Conservation (phyloP, 2,888 invertebrate species). For the Ptychoptera albimana region DNA sequence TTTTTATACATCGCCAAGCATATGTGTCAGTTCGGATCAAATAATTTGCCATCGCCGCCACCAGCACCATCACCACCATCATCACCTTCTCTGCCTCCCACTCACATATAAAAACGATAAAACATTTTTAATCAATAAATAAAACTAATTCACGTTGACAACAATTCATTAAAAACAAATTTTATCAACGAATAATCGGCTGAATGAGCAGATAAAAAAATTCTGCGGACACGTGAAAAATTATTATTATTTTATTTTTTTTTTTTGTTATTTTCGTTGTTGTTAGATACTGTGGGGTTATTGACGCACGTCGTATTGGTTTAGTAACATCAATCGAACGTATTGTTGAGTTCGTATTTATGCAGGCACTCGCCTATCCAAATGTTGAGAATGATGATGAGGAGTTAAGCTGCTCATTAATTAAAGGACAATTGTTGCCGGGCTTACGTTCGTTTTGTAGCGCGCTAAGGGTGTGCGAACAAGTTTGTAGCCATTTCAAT, state of each 20-base stretch:
- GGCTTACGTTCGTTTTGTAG: slow-evolving; percentile 76
- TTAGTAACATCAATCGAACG: slow-evolving; percentile 77
- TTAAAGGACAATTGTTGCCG: slow-evolving; percentile 68
- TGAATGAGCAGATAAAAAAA: background rate
- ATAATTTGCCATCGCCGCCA: too few species aligned
- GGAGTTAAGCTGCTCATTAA: slow-evolving; percentile 58
- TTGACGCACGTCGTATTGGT: slow-evolving; percentile 62
- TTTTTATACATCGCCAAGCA: too few species aligned
- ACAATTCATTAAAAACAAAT: too few species aligned
- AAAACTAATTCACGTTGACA: too few species aligned
- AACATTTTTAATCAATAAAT: too few species aligned
- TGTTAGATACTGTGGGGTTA: slow-evolving; percentile 58
- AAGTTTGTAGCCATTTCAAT: slow-evolving; percentile 62
- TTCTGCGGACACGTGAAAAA: background rate
- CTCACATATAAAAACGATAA: too few species aligned
- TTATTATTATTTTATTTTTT: background rate
- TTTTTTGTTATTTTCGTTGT: too few species aligned
- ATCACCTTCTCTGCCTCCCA: too few species aligned
- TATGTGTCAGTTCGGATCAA: too few species aligned
- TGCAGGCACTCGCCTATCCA: slow-evolving; percentile 76
- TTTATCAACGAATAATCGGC: too few species aligned
- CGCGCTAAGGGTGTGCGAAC: slow-evolving; percentile 73
- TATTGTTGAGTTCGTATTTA: slow-evolving; percentile 75
- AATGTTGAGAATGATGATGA: slow-evolving; percentile 68
- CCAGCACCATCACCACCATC: too few species aligned